Base-by-base conservation (phyloP, 1,140 invertebrate species). In the Ctenoplectra terminalis region DNA sequence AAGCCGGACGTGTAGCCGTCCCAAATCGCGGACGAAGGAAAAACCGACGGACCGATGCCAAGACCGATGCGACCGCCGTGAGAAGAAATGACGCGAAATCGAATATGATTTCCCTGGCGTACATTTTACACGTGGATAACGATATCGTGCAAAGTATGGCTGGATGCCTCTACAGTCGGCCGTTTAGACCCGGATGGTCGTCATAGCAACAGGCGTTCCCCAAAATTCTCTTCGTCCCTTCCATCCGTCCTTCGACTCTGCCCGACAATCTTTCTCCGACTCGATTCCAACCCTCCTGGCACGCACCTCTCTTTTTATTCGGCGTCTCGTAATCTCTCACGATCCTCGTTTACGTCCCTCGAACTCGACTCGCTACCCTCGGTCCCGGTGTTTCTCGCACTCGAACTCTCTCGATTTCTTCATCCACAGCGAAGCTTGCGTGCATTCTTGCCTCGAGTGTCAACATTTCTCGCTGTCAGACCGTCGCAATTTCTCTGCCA, bases 171-270 rank as follows among this genome's bases (percentile, higher is more conserved):
- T 84, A 91, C 90, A 86, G 87, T 87, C 79, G 82, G 63, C 73
- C 88, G 86, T 90, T 90, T 91, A 91, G 90, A 90, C 90, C 66
- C 88, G 92, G 91, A 86, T 88, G 88, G 92, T 93, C 89, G 89
- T 70, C 91, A 93, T 93, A 92, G 92, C 91, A 92, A 93, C 92
- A 90, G 88, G 89, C 91, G 90, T 84, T 86, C 89, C 91, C 91
- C 87, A 92, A 93, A 92, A 90, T 92, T 90, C 82, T 74, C 82
- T 58, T 60, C 61, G 52, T 72, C 69, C 58, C 69, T 79, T 48
- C 71, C 52, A 11, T 3, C 72, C 23, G 17, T 40, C 37, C 23
- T 48, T n/a, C 58, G 17, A 6, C n/a, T 29, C 31, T 29, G 37
- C 26, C 23, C 50, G 29, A 46, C 0, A 37, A n/a, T 86, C 66